Evolutionary conservation across 2,797 vertebrate genomes (phyloP).

Genomic region (Pteropus rufus): DNA sequence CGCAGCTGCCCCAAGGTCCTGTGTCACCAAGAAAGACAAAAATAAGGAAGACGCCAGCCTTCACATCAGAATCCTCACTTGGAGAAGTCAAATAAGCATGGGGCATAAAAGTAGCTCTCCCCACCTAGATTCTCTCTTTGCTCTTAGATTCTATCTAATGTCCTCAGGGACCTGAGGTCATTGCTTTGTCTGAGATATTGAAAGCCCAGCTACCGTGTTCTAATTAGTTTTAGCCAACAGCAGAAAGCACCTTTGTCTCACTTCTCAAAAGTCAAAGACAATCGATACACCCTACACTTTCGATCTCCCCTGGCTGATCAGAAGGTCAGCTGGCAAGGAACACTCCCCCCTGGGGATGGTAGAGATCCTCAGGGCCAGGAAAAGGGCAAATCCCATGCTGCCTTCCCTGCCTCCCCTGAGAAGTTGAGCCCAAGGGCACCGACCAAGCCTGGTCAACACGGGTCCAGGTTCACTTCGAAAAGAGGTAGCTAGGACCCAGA

Average conservation of each 20-base stretch:
- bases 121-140: neutral
- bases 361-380: neutral
- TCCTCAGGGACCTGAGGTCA: constrained; percentile 25
- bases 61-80: neutral
- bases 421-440: constrained; percentile 11
- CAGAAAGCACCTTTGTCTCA: constrained; percentile 68
- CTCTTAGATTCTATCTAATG: constrained; percentile 1
- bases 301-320: constrained; percentile 60
- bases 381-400: neutral
- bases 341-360: neutral
- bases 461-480: neutral
- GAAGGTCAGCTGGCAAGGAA: constrained; percentile 62
- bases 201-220: constrained; percentile 23
- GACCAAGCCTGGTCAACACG: rapidly evolving
- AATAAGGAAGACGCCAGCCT: neutral
- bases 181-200: constrained; percentile 46
- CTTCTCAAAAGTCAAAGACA: constrained; percentile 59
- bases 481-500: neutral
- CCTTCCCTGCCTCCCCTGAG: neutral
- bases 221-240: constrained; percentile 70
- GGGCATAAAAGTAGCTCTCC: neutral
- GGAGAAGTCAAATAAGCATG: neutral
- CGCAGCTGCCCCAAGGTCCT: no score
- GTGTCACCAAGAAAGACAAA: neutral
- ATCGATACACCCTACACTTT: constrained; percentile 41